These are phyloP conservation scores for Hymenopus coronatus DNA, from an alignment of 2,888 invertebrate genomes.

Conservation along the genomic window DNA sequence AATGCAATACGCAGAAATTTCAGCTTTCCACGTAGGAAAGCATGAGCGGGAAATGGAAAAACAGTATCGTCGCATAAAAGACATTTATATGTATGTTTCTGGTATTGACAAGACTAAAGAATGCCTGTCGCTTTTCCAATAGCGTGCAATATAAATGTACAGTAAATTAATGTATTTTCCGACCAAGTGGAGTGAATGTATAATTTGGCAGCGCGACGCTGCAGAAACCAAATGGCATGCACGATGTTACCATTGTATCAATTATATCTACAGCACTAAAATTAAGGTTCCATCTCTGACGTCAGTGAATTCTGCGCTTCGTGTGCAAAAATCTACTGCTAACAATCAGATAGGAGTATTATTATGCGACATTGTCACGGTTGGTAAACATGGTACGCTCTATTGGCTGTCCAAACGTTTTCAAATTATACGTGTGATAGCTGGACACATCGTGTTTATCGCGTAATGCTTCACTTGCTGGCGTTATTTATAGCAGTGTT, in stretches of 20 bases:
- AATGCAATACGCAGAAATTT: too few species aligned
- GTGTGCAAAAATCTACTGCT: neutral
- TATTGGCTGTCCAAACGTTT: neutral
- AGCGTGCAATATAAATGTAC: too few species aligned
- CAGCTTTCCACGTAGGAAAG: too few species aligned
- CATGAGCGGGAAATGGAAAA: too few species aligned
- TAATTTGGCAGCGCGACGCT: neutral
- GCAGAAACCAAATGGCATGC: neutral
- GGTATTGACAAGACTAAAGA: too few species aligned
- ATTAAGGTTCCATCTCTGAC: neutral
- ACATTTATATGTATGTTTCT: too few species aligned
- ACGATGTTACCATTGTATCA: neutral
- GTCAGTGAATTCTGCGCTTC: neutral
- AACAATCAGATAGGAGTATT: neutral
- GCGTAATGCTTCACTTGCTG: neutral
- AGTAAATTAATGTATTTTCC: neutral
- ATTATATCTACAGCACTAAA: neutral
- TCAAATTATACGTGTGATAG: neutral
- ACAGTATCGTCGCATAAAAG: too few species aligned
- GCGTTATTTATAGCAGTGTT: neutral
- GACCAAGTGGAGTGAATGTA: neutral
- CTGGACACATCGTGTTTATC: neutral
- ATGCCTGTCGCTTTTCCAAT: too few species aligned
- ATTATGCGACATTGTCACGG: neutral
- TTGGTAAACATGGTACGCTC: neutral